Evolutionary conservation across 2,888 invertebrate genomes (phyloP).

Genomic region (Rhaphigaster nebulosa): DNA sequence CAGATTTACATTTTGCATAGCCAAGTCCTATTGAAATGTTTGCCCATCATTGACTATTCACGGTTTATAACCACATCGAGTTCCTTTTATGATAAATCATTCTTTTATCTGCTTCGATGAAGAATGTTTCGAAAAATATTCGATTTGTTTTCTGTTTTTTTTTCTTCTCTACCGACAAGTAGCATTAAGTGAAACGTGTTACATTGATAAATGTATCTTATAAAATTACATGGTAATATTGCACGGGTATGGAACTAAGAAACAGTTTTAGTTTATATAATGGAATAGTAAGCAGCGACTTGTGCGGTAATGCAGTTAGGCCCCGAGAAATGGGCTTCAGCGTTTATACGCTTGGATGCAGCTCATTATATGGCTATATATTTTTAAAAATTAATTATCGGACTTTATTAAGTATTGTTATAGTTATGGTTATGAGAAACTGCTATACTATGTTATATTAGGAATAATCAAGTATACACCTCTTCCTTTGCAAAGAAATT

Average conservation of each 20-base stretch:
- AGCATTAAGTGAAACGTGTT: background rate
- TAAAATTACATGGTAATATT: conserved; percentile 31
- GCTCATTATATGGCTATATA: background rate
- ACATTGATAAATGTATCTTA: background rate
- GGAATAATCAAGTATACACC: no score
- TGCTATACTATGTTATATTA: background rate
- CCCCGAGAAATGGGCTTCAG: background rate
- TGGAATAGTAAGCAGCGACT: background rate
- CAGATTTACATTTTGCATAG: no score
- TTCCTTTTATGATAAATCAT: background rate
- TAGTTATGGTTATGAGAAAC: no score
- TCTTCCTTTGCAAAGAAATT: no score
- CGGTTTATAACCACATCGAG: background rate
- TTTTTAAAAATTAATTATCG: background rate
- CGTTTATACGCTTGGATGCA: conserved; percentile 3
- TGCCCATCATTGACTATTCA: no score
- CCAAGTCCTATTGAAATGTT: no score
- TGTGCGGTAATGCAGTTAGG: background rate
- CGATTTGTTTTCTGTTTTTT: background rate
- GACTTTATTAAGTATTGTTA: background rate
- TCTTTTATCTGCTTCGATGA: background rate
- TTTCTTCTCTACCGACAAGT: background rate
- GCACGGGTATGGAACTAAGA: background rate
- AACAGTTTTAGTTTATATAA: conserved; percentile 14
- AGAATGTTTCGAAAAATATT: background rate